phyloP scores from a whole-genome alignment of 2,797 vertebrate species.

The Sphenodon punctatus region DNA sequence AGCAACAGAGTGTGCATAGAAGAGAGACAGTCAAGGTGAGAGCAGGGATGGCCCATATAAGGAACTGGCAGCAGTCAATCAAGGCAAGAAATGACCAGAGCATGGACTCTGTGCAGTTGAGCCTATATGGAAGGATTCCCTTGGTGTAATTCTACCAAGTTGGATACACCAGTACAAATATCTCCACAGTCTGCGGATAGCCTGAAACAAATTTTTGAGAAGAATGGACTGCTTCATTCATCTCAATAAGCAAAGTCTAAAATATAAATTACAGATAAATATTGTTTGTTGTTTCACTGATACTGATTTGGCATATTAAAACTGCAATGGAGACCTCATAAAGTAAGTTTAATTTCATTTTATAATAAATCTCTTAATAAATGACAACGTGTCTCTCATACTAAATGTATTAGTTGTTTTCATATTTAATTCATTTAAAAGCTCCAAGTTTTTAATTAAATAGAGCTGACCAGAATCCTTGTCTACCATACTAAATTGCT shows the following conservation, averaged over 20 bases:
- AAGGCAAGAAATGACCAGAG: no score
- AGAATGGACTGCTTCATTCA: neutral
- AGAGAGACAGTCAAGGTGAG: no score
- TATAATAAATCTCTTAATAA: constrained; percentile 4
- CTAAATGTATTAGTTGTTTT: neutral
- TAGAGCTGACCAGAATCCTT: neutral
- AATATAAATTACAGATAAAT: neutral
- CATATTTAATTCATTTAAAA: neutral
- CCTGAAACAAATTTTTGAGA: neutral
- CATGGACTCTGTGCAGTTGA: no score
- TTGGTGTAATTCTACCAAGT: neutral
- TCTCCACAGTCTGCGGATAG: neutral
- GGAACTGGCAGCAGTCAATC: no score
- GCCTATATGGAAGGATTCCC: no score
- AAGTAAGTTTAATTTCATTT: neutral
- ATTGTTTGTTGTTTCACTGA: neutral
- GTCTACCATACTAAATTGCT: neutral
- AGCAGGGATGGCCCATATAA: no score
- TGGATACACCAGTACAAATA: neutral
- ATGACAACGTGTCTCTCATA: neutral
- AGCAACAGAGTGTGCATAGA: no score
- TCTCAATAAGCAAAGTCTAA: neutral
- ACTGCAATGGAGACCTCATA: neutral
- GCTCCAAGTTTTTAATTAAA: neutral
- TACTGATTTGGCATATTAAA: neutral